phyloP scores from a whole-genome alignment of 2,888 invertebrate genomes.

The Parochlus steinenii region DNA sequence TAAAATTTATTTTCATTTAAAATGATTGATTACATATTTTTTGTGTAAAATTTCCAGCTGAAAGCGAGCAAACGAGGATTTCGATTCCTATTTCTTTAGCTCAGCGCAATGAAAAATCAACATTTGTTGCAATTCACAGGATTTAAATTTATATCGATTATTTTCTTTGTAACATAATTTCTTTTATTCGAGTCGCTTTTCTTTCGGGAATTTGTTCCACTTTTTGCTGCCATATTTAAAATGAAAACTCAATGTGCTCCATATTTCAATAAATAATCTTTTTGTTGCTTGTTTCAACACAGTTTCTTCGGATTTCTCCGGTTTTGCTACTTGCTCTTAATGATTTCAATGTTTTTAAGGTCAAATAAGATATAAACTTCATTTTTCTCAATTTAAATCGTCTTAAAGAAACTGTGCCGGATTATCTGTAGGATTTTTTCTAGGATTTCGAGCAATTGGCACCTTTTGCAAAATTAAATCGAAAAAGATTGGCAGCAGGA shows the following conservation, averaged over 20 bases:
- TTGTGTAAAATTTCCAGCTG: conserved; percentile 2
- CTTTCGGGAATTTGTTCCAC: not conserved
- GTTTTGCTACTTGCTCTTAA: not conserved
- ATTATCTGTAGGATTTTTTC: too few relatives aligned
- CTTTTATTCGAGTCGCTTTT: not conserved
- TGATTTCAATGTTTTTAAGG: conserved; percentile 8
- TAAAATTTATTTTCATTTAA: conserved; percentile 4
- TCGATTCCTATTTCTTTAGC: conserved; percentile 1
- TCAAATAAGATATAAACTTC: too few relatives aligned
- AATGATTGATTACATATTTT: conserved; percentile 11
- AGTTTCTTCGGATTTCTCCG: too few relatives aligned
- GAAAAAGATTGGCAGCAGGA: too few relatives aligned
- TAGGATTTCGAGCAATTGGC: too few relatives aligned
- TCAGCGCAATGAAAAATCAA: conserved; percentile 12
- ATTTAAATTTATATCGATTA: conserved; percentile 13
- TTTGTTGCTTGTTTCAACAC: too few relatives aligned
- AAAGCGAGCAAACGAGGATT: conserved; percentile 6
- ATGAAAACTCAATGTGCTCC: not conserved
- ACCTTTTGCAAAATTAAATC: too few relatives aligned
- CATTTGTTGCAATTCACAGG: conserved; percentile 12
- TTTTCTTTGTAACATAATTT: not conserved
- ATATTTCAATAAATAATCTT: too few relatives aligned
- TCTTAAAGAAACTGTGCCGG: too few relatives aligned
- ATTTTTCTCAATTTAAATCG: too few relatives aligned
- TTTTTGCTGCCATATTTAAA: not conserved